These are phyloP conservation scores for Drosophila gaucha DNA, from an alignment of 2,888 invertebrate species.

Conservation along the genomic window DNA sequence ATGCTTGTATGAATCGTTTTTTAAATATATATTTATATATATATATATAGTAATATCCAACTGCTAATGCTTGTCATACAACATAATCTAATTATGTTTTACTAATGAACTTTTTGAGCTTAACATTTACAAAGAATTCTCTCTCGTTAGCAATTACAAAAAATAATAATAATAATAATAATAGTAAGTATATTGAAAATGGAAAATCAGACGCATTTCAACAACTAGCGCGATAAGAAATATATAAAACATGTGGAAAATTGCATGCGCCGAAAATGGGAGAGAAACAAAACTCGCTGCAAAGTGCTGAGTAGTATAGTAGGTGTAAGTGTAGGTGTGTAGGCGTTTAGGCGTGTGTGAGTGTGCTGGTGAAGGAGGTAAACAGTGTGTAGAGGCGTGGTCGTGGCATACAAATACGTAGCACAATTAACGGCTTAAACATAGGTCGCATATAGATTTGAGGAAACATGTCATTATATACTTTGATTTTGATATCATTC, in stretches of 20 bases:
- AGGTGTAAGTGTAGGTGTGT: constrained; percentile 10
- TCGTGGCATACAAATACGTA: constrained; percentile 19
- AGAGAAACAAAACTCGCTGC: constrained; percentile 26
- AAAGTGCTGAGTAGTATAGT: constrained; percentile 30
- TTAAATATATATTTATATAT: constrained; percentile 52
- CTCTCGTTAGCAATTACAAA: constrained; percentile 57
- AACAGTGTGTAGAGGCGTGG: constrained; percentile 44
- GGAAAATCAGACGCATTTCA: constrained; percentile 41
- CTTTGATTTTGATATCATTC: constrained; percentile 58
- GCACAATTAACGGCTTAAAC: constrained; percentile 45
- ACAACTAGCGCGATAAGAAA: constrained; percentile 46
- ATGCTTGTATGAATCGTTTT: constrained; percentile 47
- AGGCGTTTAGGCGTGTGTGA: constrained; percentile 1
- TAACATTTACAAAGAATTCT: constrained; percentile 78
- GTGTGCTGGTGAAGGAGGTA: constrained; percentile 27
- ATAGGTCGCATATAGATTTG: constrained; percentile 38
- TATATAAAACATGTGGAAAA: constrained; percentile 32
- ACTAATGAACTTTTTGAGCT: constrained; percentile 78
- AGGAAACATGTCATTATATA: constrained; percentile 52
- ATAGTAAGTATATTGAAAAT: constrained; percentile 45
- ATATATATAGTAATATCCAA: constrained; percentile 66
- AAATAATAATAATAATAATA: constrained; percentile 48
- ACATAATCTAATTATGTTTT: constrained; percentile 79
- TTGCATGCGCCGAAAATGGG: constrained; percentile 15
- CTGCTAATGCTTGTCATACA: constrained; percentile 71